Evolutionary conservation across 2,888 invertebrate genomes (phyloP).

Genomic region (Chrysotoxum bicinctum): DNA sequence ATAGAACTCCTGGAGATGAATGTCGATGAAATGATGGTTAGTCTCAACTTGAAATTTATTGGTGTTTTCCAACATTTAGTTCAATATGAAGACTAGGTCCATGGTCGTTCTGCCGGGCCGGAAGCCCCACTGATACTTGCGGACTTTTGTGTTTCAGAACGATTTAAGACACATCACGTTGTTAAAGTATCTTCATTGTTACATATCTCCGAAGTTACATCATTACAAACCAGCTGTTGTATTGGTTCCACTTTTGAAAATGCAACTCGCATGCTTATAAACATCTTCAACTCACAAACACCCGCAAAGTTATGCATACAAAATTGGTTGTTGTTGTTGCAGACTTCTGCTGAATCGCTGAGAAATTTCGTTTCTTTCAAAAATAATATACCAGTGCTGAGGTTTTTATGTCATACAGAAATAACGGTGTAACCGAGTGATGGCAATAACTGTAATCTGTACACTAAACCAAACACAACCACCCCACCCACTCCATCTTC

Average conservation of each 20-base stretch:
- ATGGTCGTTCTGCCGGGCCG: too few species aligned
- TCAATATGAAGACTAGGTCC: too few species aligned
- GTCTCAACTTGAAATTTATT: too few species aligned
- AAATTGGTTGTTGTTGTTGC: constrained; percentile 18
- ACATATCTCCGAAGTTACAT: too few species aligned
- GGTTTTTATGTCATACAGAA: neutral
- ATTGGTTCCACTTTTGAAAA: constrained; percentile 14
- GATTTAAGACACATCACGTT: too few species aligned
- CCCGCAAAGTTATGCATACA: neutral
- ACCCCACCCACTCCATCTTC: neutral
- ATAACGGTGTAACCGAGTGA: constrained; percentile 59
- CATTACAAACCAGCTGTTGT: neutral
- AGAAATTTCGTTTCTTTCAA: constrained; percentile 34
- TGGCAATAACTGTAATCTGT: constrained; percentile 69
- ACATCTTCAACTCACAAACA: neutral
- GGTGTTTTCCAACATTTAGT: too few species aligned
- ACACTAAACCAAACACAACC: constrained; percentile 49
- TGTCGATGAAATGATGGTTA: too few species aligned
- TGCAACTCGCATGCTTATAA: constrained; percentile 12
- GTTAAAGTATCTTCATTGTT: too few species aligned
- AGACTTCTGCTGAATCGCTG: neutral
- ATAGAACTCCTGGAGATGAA: too few species aligned
- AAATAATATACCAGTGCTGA: neutral
- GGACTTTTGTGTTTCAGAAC: too few species aligned
- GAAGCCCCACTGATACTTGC: too few species aligned